These are phyloP conservation scores for Sylvicola fuscatus DNA, from an alignment of 2,888 invertebrate genomes.

Conservation along the genomic window DNA sequence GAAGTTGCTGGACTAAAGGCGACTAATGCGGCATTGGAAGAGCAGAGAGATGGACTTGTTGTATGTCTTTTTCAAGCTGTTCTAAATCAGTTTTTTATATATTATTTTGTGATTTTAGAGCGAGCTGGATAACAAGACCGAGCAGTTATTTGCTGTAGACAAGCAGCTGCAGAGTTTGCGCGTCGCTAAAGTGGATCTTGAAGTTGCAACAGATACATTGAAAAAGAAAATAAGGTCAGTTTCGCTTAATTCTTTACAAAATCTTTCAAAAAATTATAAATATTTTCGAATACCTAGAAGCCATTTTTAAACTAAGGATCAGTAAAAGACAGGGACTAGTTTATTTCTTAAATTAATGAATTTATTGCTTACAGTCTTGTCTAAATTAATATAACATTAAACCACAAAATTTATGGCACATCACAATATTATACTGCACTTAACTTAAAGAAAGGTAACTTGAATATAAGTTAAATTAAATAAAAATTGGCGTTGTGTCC, in stretches of 20 bases:
- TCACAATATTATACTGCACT: not conserved
- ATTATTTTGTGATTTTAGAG: conserved; percentile 16
- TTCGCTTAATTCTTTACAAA: not conserved
- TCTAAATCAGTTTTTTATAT: conserved; percentile 3
- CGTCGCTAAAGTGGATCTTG: conserved; percentile 30
- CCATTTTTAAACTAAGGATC: not conserved
- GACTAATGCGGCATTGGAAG: conserved; percentile 41
- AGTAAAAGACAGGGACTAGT: no score
- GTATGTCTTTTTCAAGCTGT: conserved; percentile 17
- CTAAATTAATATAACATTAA: not conserved
- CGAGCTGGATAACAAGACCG: conserved; percentile 51
- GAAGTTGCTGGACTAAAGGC: conserved; percentile 41
- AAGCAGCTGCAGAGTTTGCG: conserved; percentile 39
- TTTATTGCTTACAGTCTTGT: conserved; percentile 1
- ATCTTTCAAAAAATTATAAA: not conserved
- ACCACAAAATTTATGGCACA: conserved; percentile 1
- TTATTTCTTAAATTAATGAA: no score
- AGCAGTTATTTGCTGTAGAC: conserved; percentile 40
- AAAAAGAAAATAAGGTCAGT: conserved; percentile 32
- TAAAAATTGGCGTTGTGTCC: not conserved
- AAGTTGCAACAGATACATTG: conserved; percentile 32
- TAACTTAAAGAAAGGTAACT: not conserved
- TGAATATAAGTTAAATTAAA: not conserved
- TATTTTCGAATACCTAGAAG: not conserved
- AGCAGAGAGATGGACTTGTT: conserved; percentile 45